Conservation (phyloP, 2,797 vertebrate species). For the Eurystomus glaucurus region DNA sequence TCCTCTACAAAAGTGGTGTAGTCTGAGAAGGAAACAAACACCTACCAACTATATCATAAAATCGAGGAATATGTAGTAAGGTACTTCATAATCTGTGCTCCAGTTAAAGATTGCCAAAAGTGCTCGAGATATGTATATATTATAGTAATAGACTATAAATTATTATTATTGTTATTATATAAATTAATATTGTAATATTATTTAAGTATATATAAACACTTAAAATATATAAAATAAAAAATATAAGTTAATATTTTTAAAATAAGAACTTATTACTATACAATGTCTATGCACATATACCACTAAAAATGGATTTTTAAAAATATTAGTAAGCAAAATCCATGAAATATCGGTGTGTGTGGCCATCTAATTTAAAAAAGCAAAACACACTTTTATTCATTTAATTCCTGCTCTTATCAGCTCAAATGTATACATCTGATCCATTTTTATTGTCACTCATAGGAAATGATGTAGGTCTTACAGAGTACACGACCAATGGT, state of each 20-base stretch:
- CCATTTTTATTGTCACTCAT: background rate
- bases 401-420: background rate
- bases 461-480: background rate
- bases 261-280: background rate
- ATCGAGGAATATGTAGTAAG: background rate
- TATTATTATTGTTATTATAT: background rate
- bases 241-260: background rate
- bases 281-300: background rate
- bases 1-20: background rate
- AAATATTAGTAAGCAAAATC: background rate
- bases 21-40: background rate
- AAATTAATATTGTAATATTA: background rate
- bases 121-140: background rate
- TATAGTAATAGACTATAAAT: background rate
- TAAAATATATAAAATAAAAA: background rate
- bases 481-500: background rate
- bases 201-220: background rate
- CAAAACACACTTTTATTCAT: background rate
- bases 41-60: background rate
- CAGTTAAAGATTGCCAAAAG: background rate
- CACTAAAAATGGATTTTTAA: background rate
- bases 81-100: background rate
- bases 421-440: background rate
- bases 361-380: background rate
- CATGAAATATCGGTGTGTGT: background rate